phyloP scores from a whole-genome alignment of 2,797 vertebrate genomes.

The Naso thynnoides region DNA sequence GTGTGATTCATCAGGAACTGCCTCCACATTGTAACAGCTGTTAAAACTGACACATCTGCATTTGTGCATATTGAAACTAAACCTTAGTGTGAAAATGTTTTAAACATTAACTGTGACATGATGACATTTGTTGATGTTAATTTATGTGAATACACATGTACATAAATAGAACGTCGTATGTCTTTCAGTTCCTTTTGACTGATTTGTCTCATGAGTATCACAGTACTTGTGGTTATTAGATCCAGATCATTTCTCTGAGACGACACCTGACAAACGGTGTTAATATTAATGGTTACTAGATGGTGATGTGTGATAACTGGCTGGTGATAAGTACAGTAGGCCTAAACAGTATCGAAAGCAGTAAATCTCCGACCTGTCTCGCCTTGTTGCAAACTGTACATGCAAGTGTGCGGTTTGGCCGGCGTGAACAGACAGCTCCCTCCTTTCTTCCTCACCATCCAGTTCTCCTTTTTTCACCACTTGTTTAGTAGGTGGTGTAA shows the following conservation, averaged over 20 bases:
- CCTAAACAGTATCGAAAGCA: not conserved
- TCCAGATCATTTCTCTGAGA: conserved; percentile 6
- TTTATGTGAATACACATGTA: not conserved
- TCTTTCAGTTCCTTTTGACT: not conserved
- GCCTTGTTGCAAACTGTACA: conserved; percentile 3
- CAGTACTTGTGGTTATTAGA: conserved; percentile 4
- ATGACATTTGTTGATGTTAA: not conserved
- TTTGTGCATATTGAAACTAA: too few species aligned
- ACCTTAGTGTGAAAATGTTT: too few species aligned
- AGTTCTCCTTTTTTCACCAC: conserved; percentile 6
- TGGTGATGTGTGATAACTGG: conserved; percentile 8
- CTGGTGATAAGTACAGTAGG: conserved; percentile 14
- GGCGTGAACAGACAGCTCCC: conserved; percentile 2
- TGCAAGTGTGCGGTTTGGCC: conserved; percentile 8
- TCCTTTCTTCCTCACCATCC: conserved; percentile 9
- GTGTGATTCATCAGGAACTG: too few species aligned
- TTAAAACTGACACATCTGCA: too few species aligned
- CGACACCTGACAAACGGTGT: not conserved
- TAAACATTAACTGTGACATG: too few species aligned
- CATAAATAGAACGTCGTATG: not conserved
- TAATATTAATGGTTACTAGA: not conserved
- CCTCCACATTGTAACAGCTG: too few species aligned
- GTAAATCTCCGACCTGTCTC: conserved; percentile 15
- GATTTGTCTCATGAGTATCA: not conserved
- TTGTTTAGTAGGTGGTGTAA: conserved; percentile 35